Percentiles rank a stretch among this genome's conserved stretches.
phyloP scores from a whole-genome alignment of 2,797 vertebrate genomes.

The Clamator glandarius region DNA sequence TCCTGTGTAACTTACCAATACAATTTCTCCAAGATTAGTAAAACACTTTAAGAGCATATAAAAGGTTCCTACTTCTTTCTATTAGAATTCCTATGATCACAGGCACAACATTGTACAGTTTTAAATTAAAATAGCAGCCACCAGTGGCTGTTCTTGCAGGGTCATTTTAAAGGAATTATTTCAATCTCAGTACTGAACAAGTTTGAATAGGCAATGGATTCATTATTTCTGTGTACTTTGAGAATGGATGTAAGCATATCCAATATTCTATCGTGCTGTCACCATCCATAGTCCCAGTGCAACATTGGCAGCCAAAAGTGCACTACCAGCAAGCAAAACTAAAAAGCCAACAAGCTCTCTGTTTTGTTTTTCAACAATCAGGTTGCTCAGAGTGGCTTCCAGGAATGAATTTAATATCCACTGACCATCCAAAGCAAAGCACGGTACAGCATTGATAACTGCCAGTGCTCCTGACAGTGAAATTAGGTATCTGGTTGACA shows the following conservation, averaged over 20 bases:
- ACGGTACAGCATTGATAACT: conserved; percentile 96
- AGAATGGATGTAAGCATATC: background rate
- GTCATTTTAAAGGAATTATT: conserved; percentile 62
- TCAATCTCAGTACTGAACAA: conserved; percentile 23
- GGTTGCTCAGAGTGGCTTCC: conserved; percentile 89
- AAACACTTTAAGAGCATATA: background rate
- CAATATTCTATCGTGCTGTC: conserved; percentile 87
- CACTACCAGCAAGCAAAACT: conserved; percentile 88
- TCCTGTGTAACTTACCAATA: background rate
- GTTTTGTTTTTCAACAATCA: conserved; percentile 89
- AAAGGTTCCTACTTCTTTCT: background rate
- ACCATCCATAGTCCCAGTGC: conserved; percentile 98
- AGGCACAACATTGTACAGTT: background rate
- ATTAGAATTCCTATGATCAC: background rate
- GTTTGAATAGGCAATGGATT: conserved; percentile 42
- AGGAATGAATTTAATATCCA: conserved; percentile 97
- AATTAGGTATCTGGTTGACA: conserved; percentile 87
- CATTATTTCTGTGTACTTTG: background rate
- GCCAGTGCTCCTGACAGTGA: conserved; percentile 95
- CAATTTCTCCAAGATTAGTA: background rate
- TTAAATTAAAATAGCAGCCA: conserved; percentile 15
- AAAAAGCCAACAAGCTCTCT: conserved; percentile 94
- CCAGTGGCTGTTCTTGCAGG: background rate
- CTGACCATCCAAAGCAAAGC: conserved; percentile 96
- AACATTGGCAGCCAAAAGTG: conserved; percentile 92